A percentile compares a stretch with the other conserved stretches of the same genome.
phyloP scores from a whole-genome alignment of 2,888 invertebrate species.

The Abrostola triplasia region DNA sequence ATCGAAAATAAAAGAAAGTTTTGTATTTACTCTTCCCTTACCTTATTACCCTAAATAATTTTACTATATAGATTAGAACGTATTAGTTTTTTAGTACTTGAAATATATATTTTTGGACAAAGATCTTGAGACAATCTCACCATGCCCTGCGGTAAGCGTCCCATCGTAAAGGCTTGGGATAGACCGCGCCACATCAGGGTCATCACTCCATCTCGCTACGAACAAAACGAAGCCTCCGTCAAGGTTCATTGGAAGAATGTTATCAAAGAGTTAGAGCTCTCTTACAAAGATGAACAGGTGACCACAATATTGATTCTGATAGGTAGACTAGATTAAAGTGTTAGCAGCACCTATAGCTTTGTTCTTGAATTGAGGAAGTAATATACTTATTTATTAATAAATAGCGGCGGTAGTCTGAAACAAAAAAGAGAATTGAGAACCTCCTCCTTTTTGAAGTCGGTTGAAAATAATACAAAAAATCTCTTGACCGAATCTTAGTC shows the following conservation, averaged over 20 bases:
- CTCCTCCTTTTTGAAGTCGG: no score
- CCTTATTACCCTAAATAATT: neutral
- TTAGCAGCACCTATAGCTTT: no score
- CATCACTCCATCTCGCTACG: slow-evolving; percentile 76
- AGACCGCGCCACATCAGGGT: slow-evolving; percentile 67
- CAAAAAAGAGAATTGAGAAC: no score
- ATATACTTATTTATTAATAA: no score
- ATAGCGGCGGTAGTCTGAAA: no score
- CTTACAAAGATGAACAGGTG: slow-evolving; percentile 83
- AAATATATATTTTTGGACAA: neutral
- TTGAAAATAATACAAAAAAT: no score
- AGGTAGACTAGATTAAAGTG: neutral
- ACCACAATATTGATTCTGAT: slow-evolving; percentile 6
- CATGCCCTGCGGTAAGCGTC: slow-evolving; percentile 80
- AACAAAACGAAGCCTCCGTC: slow-evolving; percentile 79
- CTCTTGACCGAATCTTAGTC: no score
- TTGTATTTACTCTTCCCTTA: slow-evolving; percentile 6
- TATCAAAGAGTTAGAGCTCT: slow-evolving; percentile 73
- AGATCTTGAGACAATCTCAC: neutral
- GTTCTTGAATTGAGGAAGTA: no score
- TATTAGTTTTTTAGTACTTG: neutral
- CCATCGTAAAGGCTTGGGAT: slow-evolving; percentile 77
- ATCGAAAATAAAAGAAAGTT: slow-evolving; percentile 23
- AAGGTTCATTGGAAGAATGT: slow-evolving; percentile 82
- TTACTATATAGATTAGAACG: neutral